Conservation (phyloP, 2,888 invertebrate species). For the Polydrusus pterygomalis region DNA sequence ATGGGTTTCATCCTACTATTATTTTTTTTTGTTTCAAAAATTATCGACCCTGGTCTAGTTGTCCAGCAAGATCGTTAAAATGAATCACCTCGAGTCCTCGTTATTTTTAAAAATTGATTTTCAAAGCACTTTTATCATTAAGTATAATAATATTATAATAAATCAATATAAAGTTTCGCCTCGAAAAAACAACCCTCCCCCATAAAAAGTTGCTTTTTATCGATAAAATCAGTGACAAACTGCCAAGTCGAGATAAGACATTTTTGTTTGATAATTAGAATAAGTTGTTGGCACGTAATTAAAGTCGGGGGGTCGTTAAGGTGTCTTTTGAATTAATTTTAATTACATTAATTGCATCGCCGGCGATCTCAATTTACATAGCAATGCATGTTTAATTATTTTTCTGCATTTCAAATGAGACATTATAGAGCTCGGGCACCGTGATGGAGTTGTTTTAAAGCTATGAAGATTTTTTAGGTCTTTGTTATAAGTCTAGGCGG, state of each 20-base stretch:
- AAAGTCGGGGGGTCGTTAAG: constrained; percentile 53
- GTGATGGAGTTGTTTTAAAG: constrained; percentile 33
- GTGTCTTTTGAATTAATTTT: constrained; percentile 59
- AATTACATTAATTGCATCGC: constrained; percentile 62
- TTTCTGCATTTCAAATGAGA: constrained; percentile 57
- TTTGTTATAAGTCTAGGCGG: constrained; percentile 2
- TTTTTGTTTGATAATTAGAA: constrained; percentile 52
- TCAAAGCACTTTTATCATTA: no score
- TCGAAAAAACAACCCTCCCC: neutral
- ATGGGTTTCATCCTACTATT: no score
- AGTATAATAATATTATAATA: no score
- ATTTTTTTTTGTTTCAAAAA: no score
- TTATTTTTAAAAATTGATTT: no score
- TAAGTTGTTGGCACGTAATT: constrained; percentile 58
- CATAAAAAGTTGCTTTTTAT: neutral
- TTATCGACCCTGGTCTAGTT: no score
- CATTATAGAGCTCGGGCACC: constrained; percentile 28
- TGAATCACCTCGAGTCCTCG: no score
- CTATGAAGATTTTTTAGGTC: constrained; percentile 6
- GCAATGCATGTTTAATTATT: constrained; percentile 59
- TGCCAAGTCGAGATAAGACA: neutral
- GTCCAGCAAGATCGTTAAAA: no score
- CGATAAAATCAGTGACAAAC: constrained; percentile 17
- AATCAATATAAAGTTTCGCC: neutral
- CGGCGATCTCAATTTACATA: constrained; percentile 60